phyloP scores from a whole-genome alignment of 2,888 invertebrate species.

The Drosophila anomelani region DNA sequence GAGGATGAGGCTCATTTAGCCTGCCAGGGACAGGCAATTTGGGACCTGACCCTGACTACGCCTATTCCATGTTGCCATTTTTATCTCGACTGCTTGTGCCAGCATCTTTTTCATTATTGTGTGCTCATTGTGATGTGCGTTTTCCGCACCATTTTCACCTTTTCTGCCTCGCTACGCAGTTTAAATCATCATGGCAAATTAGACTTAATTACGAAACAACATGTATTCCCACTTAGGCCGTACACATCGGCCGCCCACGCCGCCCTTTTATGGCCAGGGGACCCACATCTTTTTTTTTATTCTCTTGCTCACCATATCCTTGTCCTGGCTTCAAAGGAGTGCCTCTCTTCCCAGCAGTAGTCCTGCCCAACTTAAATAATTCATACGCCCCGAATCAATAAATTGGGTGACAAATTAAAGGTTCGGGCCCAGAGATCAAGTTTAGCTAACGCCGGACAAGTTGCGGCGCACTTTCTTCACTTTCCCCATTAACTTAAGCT shows the following conservation, averaged over 20 bases:
- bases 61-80: slow-evolving; percentile 48
- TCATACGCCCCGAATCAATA: slow-evolving; percentile 23
- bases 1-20: slow-evolving; percentile 66
- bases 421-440: slow-evolving; percentile 16
- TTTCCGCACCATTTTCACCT: slow-evolving; percentile 56
- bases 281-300: slow-evolving; percentile 1
- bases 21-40: slow-evolving; percentile 52
- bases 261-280: slow-evolving; percentile 6
- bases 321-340: slow-evolving; percentile 7
- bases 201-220: slow-evolving; percentile 72
- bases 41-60: slow-evolving; percentile 47
- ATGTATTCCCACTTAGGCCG: slow-evolving; percentile 72
- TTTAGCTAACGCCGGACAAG: background rate
- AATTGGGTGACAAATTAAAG: slow-evolving; percentile 36
- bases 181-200: slow-evolving; percentile 76
- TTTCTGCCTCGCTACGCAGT: slow-evolving; percentile 58
- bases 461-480: slow-evolving; percentile 13
- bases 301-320: background rate
- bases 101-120: slow-evolving; percentile 37
- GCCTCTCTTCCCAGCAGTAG: slow-evolving; percentile 4
- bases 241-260: slow-evolving; percentile 4
- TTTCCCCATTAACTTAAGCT: slow-evolving; percentile 20
- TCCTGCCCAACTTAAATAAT: slow-evolving; percentile 13
- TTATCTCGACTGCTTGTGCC: slow-evolving; percentile 47
- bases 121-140: slow-evolving; percentile 44